Evolutionary conservation across 2,888 invertebrate species (phyloP).

Genomic region (Philopedon plagiatum): DNA sequence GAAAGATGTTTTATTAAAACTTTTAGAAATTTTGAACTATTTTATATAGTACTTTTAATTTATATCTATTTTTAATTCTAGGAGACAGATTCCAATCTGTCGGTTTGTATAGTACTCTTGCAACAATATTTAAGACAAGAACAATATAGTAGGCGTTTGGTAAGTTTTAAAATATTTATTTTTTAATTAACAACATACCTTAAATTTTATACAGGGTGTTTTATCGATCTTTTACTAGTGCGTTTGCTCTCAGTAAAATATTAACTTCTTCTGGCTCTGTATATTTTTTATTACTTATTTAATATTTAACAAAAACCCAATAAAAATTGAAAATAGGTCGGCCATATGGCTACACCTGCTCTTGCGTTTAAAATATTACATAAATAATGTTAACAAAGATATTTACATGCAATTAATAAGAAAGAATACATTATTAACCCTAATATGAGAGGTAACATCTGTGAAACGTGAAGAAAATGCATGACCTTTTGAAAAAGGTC

Average conservation of each 20-base stretch:
- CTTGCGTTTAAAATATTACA: not conserved
- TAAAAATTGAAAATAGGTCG: no score
- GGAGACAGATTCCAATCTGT: constrained; percentile 61
- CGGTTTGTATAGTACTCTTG: constrained; percentile 60
- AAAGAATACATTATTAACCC: not conserved
- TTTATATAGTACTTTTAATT: no score
- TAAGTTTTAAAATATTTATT: constrained; percentile 22
- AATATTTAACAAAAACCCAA: no score
- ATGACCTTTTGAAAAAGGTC: not conserved
- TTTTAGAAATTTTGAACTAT: no score
- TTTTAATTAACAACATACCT: not conserved
- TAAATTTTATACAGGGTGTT: constrained; percentile 22
- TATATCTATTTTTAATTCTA: constrained; percentile 47
- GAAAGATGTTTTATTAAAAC: no score
- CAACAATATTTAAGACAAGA: constrained; percentile 61
- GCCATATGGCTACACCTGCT: not conserved
- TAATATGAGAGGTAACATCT: not conserved
- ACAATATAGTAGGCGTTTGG: constrained; percentile 32
- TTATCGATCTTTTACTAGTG: not conserved
- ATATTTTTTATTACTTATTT: no score
- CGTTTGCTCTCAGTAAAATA: no score
- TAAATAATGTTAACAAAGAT: not conserved
- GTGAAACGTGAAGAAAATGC: not conserved
- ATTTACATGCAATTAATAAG: not conserved
- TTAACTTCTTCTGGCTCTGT: no score